Conservation (phyloP, 1,140 invertebrate species). For the Chlorops oryzae region DNA sequence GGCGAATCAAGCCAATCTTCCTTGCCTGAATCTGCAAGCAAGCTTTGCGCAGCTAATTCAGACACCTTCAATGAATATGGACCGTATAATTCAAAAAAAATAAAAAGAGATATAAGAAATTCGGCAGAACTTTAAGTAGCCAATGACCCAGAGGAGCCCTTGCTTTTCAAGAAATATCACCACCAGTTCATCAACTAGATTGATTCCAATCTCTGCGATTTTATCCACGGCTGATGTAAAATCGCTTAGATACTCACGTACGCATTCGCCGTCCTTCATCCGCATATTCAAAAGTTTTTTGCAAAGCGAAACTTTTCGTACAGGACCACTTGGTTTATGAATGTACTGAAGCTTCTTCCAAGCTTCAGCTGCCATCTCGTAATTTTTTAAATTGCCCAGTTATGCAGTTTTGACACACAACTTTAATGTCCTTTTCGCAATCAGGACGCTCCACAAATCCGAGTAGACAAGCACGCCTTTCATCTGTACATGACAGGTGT, state of each 20-base stretch:
- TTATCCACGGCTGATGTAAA: constrained; percentile 12
- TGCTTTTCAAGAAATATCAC: too few relatives aligned
- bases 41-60: too few relatives aligned
- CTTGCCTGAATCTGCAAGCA: too few relatives aligned
- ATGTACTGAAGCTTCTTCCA: constrained; percentile 7
- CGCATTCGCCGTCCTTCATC: constrained; percentile 1
- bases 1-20: too few relatives aligned
- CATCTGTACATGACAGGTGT: constrained; percentile 5
- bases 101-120: too few relatives aligned
- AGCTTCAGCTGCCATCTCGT: constrained; percentile 1
- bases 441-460: background rate
- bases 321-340: constrained; percentile 13
- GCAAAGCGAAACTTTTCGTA: constrained; percentile 11
- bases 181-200: constrained; percentile 13
- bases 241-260: constrained; percentile 1
- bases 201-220: constrained; percentile 12
- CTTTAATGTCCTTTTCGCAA: constrained; percentile 7
- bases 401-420: constrained; percentile 5
- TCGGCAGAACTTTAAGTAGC: too few relatives aligned
- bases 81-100: too few relatives aligned
- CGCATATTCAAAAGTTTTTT: constrained; percentile 9
- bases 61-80: too few relatives aligned
- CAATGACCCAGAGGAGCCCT: too few relatives aligned
- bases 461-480: constrained; percentile 1
- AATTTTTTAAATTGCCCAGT: constrained; percentile 10